Evolutionary conservation across 2,113 vertebrate species (phyloP), one percentile per base, ranked within the genome.

Genomic region (Rana temporaria): DNA sequence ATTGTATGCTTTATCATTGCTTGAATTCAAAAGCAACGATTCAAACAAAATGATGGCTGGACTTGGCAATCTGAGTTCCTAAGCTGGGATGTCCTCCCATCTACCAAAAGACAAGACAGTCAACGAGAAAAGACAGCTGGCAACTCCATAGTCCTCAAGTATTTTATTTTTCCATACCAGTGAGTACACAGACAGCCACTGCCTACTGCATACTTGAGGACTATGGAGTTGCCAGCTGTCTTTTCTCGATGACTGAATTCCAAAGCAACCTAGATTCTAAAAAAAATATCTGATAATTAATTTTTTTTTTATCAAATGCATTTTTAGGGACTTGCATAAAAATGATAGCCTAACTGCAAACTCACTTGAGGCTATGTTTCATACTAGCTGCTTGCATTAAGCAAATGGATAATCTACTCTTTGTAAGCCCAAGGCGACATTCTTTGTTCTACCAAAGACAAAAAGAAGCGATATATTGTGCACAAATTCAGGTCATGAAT

Each of bases 351-450:
- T 82, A 68, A 55, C 70, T 38, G 60, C 64, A 82, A 82, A 75
- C 53, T 82, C 80, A 82, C 80, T 71, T 59, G 20, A 63, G 80
- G 80, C 80, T 68, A 82, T 60, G 63, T 67, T 82, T 82, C 71
- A 56, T 67, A 73, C 71, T 82, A 67, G 63, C 62, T 75, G 70
- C 70, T 67, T 75, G 71, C 71, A 75, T 82, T 75, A 82, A 75
- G 75, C 62, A 82, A 75, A 82, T 75, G 80, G 71, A 82, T 82
- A 82, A 82, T 82, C 80, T 75, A 82, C 63, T 30, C 62, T 75
- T 75, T 82, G 71, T 82, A 82, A 66, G 71, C 71, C 71, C 55
- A 56, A 11, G 80, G 80, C 80, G 5, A 75, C 65, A 34, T 75
- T 60, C 80, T 82, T 82, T 82, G 71, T 82, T 67, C 80, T 82